Conservation (phyloP, 2,797 vertebrate species). For the Schizopygopsis malacanthus region DNA sequence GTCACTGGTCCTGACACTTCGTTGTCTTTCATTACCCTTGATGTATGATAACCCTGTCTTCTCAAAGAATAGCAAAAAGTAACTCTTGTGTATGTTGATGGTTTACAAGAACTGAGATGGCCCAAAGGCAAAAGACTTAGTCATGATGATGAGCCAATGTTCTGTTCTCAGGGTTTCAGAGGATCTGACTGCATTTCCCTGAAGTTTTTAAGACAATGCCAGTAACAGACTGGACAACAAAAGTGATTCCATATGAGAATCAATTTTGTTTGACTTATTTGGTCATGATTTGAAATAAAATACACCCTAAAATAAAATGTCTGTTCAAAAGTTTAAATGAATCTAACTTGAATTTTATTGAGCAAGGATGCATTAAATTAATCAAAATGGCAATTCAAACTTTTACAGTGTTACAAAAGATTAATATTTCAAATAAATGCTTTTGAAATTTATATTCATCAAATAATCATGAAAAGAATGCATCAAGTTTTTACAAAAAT, state of each 20-base stretch:
- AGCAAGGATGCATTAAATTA: background rate
- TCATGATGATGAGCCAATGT: background rate
- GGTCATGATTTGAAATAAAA: background rate
- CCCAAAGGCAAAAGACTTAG: constrained; percentile 1
- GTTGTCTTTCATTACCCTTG: background rate
- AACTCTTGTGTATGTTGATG: background rate
- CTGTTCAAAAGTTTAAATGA: too few relatives aligned
- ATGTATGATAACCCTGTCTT: background rate
- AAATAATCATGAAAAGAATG: too few relatives aligned
- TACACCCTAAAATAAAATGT: background rate
- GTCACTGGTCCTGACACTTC: background rate
- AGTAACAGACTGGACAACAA: background rate
- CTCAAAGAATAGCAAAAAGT: background rate
- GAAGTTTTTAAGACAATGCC: too few relatives aligned
- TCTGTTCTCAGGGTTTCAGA: background rate
- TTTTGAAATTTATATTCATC: too few relatives aligned
- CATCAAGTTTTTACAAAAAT: background rate
- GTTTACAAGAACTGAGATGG: background rate
- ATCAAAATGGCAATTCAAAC: background rate
- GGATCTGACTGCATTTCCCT: background rate
- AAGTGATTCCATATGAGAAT: background rate
- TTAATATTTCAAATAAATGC: too few relatives aligned
- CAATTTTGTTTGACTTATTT: background rate
- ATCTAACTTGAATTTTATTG: background rate
- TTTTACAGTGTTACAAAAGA: background rate